These are phyloP conservation scores for Drosophila infuscata DNA, from an alignment of 2,888 invertebrate species.

Conservation along the genomic window DNA sequence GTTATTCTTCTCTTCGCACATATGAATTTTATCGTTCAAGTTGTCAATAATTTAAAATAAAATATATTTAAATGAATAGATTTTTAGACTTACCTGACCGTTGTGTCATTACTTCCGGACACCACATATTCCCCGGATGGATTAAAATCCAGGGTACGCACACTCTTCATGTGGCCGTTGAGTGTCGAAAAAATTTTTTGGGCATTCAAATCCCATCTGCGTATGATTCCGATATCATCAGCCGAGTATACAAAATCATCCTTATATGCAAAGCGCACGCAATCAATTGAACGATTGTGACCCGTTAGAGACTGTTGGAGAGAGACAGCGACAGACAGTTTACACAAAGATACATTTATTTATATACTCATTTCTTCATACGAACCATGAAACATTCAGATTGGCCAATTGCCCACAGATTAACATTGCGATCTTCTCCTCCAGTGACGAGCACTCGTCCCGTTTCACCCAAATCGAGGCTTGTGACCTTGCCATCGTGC, in stretches of 20 bases:
- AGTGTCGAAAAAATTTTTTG: slow-evolving; percentile 84
- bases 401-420: slow-evolving; percentile 98
- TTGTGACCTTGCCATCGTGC: slow-evolving; percentile 84
- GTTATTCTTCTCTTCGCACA: background rate
- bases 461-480: slow-evolving; percentile 85
- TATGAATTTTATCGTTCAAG: background rate
- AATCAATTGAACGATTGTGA: slow-evolving; percentile 96
- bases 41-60: background rate
- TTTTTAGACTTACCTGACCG: slow-evolving; percentile 84
- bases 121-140: slow-evolving; percentile 97
- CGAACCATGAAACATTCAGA: slow-evolving; percentile 97
- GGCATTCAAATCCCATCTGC: slow-evolving; percentile 98
- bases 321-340: background rate
- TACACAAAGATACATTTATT: background rate
- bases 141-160: slow-evolving; percentile 97
- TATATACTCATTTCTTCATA: background rate
- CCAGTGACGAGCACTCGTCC: slow-evolving; percentile 87
- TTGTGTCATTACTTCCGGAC: slow-evolving; percentile 96
- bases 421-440: slow-evolving; percentile 98
- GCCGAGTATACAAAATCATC: slow-evolving; percentile 98
- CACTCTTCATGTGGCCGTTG: slow-evolving; percentile 90
- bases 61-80: background rate
- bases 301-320: slow-evolving; percentile 93
- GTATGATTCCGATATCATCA: slow-evolving; percentile 96
- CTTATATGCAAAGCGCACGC: slow-evolving; percentile 96